phyloP scores from a whole-genome alignment of 2,797 vertebrate species.

The Crotalus adamanteus region DNA sequence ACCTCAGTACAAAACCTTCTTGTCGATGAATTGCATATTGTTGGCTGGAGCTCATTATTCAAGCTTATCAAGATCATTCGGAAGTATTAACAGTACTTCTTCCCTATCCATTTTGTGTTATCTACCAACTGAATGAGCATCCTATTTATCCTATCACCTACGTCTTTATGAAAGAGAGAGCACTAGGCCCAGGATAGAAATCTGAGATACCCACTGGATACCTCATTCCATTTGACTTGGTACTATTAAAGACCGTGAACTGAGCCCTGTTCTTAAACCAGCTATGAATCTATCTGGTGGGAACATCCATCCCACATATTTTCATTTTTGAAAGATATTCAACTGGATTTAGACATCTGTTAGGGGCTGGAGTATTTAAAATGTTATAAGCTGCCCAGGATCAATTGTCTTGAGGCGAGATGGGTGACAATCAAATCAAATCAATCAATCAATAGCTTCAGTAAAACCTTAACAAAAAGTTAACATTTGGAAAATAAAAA shows the following conservation, averaged over 20 bases:
- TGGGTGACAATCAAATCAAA: not conserved
- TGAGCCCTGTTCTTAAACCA: not conserved
- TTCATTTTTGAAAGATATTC: not conserved
- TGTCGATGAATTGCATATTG: not conserved
- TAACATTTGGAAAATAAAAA: conserved; percentile 10
- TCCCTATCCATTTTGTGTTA: not conserved
- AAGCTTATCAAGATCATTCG: not conserved
- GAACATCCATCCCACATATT: not conserved
- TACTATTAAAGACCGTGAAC: not conserved
- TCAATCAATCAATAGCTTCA: not conserved
- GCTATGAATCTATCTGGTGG: not conserved
- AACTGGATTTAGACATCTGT: not conserved
- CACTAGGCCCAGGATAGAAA: not conserved
- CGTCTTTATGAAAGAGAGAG: not conserved
- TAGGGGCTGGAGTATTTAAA: not conserved
- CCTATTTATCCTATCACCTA: not conserved
- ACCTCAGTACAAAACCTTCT: not conserved
- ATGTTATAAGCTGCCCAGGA: not conserved
- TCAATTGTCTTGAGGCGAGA: not conserved
- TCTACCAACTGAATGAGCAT: not conserved
- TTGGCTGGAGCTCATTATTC: not conserved
- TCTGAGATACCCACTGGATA: not conserved
- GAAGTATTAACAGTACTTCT: not conserved
- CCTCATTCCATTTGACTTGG: not conserved
- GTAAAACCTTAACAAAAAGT: not conserved